A percentile compares a stretch with the other conserved stretches of the same genome.
phyloP scores from a whole-genome alignment of 2,113 vertebrate species.

The Dasyurus viverrinus region DNA sequence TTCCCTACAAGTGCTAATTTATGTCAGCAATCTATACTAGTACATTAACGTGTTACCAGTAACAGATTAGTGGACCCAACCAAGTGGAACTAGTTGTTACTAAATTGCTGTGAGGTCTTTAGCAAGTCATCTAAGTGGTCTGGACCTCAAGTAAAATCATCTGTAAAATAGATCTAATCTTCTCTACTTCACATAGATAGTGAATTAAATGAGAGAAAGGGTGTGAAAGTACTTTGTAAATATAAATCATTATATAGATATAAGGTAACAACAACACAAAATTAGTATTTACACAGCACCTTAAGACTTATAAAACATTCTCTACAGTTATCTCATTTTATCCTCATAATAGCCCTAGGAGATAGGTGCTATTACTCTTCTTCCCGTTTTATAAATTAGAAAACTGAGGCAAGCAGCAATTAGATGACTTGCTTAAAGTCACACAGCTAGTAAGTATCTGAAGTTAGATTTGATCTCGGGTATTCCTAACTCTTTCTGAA shows the following conservation, averaged over 20 bases:
- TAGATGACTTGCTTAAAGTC: too few relatives aligned
- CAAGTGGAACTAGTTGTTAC: background rate
- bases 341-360: background rate
- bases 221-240: background rate
- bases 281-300: background rate
- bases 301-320: background rate
- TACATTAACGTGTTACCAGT: background rate
- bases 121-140: background rate
- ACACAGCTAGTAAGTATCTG: too few relatives aligned
- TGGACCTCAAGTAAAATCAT: background rate
- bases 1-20: background rate
- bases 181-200: background rate
- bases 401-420: too few relatives aligned
- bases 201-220: background rate
- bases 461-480: too few relatives aligned
- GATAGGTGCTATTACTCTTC: too few relatives aligned
- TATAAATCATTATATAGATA: too few relatives aligned
- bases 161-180: background rate
- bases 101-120: background rate
- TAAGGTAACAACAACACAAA: background rate
- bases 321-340: background rate
- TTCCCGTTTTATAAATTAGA: too few relatives aligned
- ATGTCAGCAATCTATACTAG: background rate
- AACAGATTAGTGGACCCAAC: background rate
- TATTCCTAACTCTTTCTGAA: too few relatives aligned